Conservation (phyloP, 2,797 vertebrate species). For the Gymnothorax javanicus region DNA sequence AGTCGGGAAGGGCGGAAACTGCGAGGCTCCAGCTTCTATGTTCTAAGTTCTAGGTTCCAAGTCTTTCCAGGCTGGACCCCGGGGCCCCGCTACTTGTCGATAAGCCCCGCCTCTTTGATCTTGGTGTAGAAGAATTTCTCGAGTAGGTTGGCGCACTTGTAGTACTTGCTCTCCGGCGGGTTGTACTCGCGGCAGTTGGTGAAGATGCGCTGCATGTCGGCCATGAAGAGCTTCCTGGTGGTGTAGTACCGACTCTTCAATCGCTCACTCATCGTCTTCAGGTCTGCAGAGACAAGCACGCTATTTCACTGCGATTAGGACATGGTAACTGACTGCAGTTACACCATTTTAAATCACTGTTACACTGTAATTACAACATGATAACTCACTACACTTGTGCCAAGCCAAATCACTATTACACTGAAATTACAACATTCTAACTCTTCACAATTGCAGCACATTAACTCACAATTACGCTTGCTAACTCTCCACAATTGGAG, state of each 20-base stretch:
- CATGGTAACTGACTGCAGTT: not conserved
- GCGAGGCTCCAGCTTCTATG: not conserved
- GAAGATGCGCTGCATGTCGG: slow-evolving; percentile 98
- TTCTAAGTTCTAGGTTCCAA: not conserved
- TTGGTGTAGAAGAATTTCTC: slow-evolving; percentile 99
- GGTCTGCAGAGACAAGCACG: slow-evolving; percentile 74
- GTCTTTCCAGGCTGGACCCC: too few relatives aligned
- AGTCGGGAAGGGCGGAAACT: not conserved
- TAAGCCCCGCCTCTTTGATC: slow-evolving; percentile 97
- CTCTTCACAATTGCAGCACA: not conserved
- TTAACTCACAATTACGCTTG: not conserved
- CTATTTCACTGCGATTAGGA: not conserved
- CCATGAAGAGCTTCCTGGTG: slow-evolving; percentile 98
- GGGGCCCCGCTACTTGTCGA: slow-evolving; percentile 80
- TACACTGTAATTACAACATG: not conserved
- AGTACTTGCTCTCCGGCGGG: slow-evolving; percentile 97
- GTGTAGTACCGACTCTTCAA: slow-evolving; percentile 98
- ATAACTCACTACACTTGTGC: not conserved
- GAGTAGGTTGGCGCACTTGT: slow-evolving; percentile 97
- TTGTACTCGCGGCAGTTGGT: slow-evolving; percentile 99
- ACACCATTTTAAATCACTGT: not conserved
- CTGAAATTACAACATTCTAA: not conserved
- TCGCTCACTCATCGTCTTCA: slow-evolving; percentile 98
- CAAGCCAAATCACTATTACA: not conserved
- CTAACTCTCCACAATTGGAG: not conserved